A percentile compares a stretch with the other conserved stretches of the same genome.
Conservation (phyloP, 2,888 invertebrate species). For the Aplocera efformata region DNA sequence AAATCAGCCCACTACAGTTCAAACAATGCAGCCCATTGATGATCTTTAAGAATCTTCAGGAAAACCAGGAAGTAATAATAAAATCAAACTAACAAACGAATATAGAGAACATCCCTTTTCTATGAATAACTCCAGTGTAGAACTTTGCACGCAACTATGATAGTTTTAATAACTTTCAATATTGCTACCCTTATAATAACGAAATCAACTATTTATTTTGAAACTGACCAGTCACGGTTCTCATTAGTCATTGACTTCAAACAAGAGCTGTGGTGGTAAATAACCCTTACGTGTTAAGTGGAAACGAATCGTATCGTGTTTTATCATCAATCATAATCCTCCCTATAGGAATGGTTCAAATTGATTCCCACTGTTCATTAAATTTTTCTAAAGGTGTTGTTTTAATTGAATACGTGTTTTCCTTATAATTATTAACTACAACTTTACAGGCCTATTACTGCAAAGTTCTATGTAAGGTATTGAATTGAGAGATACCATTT, state of each 20-base stretch:
- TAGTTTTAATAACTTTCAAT: conserved; percentile 29
- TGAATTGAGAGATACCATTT: no score
- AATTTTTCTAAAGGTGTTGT: conserved; percentile 35
- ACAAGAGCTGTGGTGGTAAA: conserved; percentile 47
- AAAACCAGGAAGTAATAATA: no score
- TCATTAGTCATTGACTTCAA: conserved; percentile 75
- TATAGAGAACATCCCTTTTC: no score
- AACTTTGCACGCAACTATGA: conserved; percentile 3
- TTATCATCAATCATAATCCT: conserved; percentile 75
- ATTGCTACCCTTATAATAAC: conserved; percentile 46
- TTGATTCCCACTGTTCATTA: conserved; percentile 51
- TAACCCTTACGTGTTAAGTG: conserved; percentile 63
- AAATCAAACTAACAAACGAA: no score
- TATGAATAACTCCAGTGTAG: no score
- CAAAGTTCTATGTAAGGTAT: no score
- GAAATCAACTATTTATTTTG: conserved; percentile 44
- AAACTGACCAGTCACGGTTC: conserved; percentile 62
- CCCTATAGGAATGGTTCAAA: conserved; percentile 50
- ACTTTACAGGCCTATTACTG: no score
- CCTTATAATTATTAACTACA: no score
- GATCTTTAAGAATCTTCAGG: no score
- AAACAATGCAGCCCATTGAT: no score
- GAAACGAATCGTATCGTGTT: conserved; percentile 67
- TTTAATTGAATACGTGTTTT: conserved; percentile 16
- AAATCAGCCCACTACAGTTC: no score